Evolutionary conservation across 2,888 invertebrate genomes (phyloP), one percentile per base, ranked within the genome.

Genomic region (Xanthorhoe spadicearia): DNA sequence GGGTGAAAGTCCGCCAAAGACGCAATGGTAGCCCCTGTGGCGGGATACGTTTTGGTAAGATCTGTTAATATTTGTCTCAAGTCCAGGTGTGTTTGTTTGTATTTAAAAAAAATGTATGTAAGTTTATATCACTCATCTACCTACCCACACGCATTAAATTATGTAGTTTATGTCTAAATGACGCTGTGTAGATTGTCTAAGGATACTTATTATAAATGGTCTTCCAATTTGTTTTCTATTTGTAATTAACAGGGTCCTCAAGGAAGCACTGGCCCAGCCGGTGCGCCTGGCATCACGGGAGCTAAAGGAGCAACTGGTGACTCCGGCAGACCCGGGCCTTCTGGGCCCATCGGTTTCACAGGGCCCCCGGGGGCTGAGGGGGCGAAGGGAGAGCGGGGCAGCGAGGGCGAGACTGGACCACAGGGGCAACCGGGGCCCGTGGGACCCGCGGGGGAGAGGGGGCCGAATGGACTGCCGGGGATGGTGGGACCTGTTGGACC

Each of bases 331-430:
- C 91, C 95, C 1, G 97, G 97, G 6, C 86, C 93, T 48, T 89
- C 95, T 1, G 96, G 97, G 0, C 93, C 94, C 0, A 93, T 95
- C 64, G 97, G 97, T 2, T 89, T 94, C 18, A 95, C 96, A 35
- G 97, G 97, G 17, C 88, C 94, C 2, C 94, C 94, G 13, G 97
- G 97, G 38, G 81, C 91, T 3, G 96, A 97, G 79, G 97, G 97
- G 52, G 87, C 93, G 19, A 97, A 96, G 85, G 97, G 97, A 10
- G 96, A 97, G 79, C 91, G 94, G 53, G 96, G 96, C 13, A 93
- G 94, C 35, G 95, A 95, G 78, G 96, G 97, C 5, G 94, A 95
- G 57, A 78, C 94, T 52, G 98, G 98, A 13, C 94, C 94, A 0
- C 89, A 94, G 55, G 97, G 97, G 8, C 94, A 94, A n/a, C 86